These are phyloP conservation scores for Allochrocebus solatus DNA, from an alignment of 2,797 vertebrate species.

Conservation along the genomic window DNA sequence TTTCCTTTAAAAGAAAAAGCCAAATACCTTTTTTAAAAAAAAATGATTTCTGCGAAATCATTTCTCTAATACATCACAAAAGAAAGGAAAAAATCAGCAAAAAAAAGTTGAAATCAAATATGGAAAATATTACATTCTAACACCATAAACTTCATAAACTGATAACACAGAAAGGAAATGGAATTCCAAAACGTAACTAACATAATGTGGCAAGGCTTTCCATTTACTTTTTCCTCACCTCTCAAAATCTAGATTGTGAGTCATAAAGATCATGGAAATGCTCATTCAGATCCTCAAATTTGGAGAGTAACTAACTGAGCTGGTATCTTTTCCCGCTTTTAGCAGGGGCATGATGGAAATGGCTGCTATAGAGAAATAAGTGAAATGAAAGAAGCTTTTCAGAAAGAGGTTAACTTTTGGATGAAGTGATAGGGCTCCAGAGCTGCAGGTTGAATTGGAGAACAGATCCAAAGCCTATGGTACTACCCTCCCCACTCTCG, in stretches of 20 bases:
- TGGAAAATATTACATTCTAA: constrained; percentile 5
- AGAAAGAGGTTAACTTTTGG: neutral
- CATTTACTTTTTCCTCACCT: neutral
- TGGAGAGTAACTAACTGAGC: neutral
- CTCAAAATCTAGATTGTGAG: neutral
- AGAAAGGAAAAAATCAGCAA: neutral
- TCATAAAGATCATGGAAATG: constrained; percentile 14
- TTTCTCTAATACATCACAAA: constrained; percentile 14
- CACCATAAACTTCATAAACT: neutral
- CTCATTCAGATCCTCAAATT: neutral
- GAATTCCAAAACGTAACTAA: neutral
- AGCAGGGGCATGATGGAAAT: neutral
- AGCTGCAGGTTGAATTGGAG: neutral
- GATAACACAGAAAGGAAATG: constrained; percentile 25
- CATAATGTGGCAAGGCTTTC: neutral
- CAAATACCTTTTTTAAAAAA: neutral
- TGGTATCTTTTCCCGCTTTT: neutral
- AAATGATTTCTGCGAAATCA: neutral
- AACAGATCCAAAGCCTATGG: neutral
- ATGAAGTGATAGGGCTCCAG: neutral
- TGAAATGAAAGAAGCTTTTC: neutral
- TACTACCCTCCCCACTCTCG: neutral
- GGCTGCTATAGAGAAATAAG: neutral
- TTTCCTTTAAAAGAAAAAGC: neutral
- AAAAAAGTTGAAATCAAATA: neutral